Conservation (phyloP, 2,113 vertebrate species). For the Periophthalmus modestus region DNA sequence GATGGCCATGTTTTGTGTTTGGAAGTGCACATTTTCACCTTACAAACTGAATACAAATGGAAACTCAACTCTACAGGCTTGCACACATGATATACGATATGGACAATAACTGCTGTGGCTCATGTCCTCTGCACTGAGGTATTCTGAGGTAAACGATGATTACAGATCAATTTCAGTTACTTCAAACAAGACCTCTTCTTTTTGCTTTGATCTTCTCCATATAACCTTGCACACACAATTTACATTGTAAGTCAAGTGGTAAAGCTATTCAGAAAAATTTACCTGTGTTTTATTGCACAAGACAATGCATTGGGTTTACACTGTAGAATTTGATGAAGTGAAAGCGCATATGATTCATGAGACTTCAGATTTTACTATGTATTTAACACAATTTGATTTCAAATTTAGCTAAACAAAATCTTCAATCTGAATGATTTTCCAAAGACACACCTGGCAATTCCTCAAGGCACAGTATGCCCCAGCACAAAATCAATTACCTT, state of each 20-base stretch:
- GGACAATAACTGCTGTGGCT: background rate
- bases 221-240: constrained; percentile 35
- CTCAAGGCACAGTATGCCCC: too few species aligned
- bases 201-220: constrained; percentile 47
- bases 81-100: background rate
- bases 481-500: too few species aligned
- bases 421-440: too few species aligned
- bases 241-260: background rate
- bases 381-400: too few species aligned
- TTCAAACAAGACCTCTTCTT: constrained; percentile 2
- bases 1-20: background rate
- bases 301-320: too few species aligned
- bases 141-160: background rate
- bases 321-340: too few species aligned
- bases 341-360: too few species aligned
- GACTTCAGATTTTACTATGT: too few species aligned
- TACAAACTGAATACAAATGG: background rate
- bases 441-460: too few species aligned
- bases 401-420: too few species aligned
- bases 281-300: too few species aligned
- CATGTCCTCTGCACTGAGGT: background rate
- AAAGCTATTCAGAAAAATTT: background rate
- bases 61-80: background rate
- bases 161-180: too few species aligned
- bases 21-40: background rate